These are phyloP conservation scores for Drosophila takahashii DNA, from an alignment of 1,140 invertebrate genomes.

Conservation along the genomic window DNA sequence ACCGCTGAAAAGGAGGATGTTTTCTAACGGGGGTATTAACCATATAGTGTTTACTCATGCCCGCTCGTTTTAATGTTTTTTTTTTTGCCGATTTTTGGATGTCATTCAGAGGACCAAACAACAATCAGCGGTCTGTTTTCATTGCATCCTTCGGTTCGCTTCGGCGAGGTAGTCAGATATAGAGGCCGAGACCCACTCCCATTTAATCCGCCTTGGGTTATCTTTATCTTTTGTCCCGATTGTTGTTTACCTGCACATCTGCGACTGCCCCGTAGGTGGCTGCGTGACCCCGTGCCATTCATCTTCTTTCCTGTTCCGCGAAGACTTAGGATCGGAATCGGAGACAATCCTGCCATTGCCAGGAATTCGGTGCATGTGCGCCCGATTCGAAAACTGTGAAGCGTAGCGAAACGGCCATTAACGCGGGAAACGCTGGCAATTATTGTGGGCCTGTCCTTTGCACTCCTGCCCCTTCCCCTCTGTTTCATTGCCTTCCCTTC, in stretches of 20 bases:
- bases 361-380: constrained; percentile 49
- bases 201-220: constrained; percentile 58
- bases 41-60: constrained; percentile 21
- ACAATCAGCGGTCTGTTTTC: constrained; percentile 56
- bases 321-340: constrained; percentile 35
- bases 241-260: constrained; percentile 71
- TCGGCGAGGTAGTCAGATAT: constrained; percentile 18
- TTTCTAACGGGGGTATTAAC: constrained; percentile 10
- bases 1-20: not conserved
- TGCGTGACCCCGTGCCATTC: constrained; percentile 60
- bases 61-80: constrained; percentile 27
- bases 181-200: constrained; percentile 71
- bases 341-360: constrained; percentile 52
- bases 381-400: constrained; percentile 24
- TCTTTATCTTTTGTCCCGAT: constrained; percentile 56
- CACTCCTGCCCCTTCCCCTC: not conserved
- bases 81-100: constrained; percentile 38
- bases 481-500: not conserved
- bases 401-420: constrained; percentile 59
- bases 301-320: constrained; percentile 53
- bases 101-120: constrained; percentile 50
- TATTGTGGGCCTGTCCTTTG: constrained; percentile 37
- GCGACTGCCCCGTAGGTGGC: constrained; percentile 60
- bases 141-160: constrained; percentile 37
- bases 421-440: constrained; percentile 46